phyloP scores from a whole-genome alignment of 2,888 invertebrate species.

The Parelbella ahira region DNA sequence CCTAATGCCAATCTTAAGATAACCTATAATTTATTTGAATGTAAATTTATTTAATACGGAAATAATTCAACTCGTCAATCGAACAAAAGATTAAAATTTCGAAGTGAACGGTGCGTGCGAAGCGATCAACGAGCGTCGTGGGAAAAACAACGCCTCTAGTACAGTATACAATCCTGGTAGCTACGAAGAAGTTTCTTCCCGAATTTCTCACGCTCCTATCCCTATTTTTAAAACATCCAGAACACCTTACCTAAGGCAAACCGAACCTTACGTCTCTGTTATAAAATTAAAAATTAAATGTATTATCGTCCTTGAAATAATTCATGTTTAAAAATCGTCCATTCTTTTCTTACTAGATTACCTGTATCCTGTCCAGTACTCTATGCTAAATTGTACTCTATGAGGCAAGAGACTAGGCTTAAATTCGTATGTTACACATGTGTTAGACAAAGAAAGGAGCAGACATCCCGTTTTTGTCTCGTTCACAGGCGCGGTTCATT shows the following conservation, averaged over 20 bases:
- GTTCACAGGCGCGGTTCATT: constrained; percentile 58
- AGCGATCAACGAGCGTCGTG: constrained; percentile 45
- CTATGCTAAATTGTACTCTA: constrained; percentile 10
- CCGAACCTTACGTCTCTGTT: constrained; percentile 24
- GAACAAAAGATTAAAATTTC: no score
- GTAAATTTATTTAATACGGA: no score
- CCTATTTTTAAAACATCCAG: constrained; percentile 58
- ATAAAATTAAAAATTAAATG: constrained; percentile 35
- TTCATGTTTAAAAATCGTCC: constrained; percentile 46
- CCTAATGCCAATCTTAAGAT: no score
- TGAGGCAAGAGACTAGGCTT: constrained; percentile 18
- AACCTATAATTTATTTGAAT: no score
- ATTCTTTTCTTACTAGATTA: constrained; percentile 46
- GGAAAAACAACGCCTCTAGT: constrained; percentile 46
- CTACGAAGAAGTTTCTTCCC: constrained; percentile 74
- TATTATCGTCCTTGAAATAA: constrained; percentile 33
- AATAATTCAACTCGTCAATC: no score
- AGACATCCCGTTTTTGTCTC: constrained; percentile 61
- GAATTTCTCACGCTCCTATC: constrained; percentile 76
- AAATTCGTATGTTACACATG: constrained; percentile 19
- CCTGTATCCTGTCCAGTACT: constrained; percentile 39
- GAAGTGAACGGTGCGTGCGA: no score
- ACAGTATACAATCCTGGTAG: constrained; percentile 63
- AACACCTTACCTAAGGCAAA: constrained; percentile 33
- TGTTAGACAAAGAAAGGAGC: constrained; percentile 38